A percentile compares a stretch with the other conserved stretches of the same genome.
Conservation (phyloP, 2,797 vertebrate genomes). For the Prionace glauca region DNA sequence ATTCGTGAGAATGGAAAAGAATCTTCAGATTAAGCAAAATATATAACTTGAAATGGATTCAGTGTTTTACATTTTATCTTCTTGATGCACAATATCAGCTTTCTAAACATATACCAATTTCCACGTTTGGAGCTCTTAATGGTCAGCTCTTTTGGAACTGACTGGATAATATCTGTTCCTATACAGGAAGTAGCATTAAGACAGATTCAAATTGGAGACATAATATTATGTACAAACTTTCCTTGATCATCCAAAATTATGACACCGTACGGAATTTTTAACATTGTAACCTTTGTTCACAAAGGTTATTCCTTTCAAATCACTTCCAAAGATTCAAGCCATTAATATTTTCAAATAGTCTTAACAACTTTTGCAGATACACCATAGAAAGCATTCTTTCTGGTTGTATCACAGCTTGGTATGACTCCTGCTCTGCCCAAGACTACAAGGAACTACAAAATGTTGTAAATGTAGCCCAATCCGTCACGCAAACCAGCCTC, state of each 20-base stretch:
- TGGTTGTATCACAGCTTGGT: too few relatives aligned
- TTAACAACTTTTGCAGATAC: too few relatives aligned
- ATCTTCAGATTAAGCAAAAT: neutral
- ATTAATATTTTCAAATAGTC: neutral
- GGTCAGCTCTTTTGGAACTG: neutral
- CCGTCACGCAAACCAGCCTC: too few relatives aligned
- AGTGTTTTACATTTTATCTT: neutral
- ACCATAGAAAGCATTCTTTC: too few relatives aligned
- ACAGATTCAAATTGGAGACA: neutral
- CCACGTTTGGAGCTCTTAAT: neutral
- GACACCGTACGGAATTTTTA: neutral
- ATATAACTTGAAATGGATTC: neutral
- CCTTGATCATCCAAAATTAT: neutral
- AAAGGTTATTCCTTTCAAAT: neutral
- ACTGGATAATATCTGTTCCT: neutral
- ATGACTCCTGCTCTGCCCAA: too few relatives aligned
- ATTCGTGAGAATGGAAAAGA: neutral
- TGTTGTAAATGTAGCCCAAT: too few relatives aligned
- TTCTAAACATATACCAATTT: neutral
- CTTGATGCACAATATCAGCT: neutral
- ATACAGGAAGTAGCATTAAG: neutral
- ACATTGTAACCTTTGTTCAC: neutral
- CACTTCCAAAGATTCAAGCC: neutral
- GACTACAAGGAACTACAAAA: too few relatives aligned
- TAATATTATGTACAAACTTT: neutral